phyloP scores from a whole-genome alignment of 2,888 invertebrate genomes.

The Portevinia maculata region DNA sequence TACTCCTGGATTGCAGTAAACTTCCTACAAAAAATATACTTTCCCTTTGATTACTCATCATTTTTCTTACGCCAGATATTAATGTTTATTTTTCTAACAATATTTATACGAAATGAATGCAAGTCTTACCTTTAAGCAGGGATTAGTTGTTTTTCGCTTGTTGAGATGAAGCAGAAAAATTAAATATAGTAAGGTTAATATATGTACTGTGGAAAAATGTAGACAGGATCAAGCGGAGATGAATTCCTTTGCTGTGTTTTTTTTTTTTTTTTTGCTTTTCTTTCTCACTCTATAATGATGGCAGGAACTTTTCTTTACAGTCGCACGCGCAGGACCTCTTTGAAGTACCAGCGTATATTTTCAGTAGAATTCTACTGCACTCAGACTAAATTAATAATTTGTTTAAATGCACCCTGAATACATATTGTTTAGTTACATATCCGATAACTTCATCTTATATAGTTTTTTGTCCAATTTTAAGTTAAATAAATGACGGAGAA shows the following conservation, averaged over 20 bases:
- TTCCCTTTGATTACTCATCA: constrained; percentile 7
- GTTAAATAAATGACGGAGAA: background rate
- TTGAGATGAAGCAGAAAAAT: background rate
- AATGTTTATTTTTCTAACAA: background rate
- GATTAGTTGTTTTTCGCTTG: background rate
- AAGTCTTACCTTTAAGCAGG: constrained; percentile 4
- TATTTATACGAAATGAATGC: no score
- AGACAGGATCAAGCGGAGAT: constrained; percentile 1
- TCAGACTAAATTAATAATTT: constrained; percentile 5
- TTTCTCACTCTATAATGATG: constrained; percentile 24
- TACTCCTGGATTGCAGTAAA: background rate
- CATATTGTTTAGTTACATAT: background rate
- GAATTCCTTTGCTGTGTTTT: constrained; percentile 28
- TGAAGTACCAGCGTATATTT: background rate
- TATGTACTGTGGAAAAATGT: background rate
- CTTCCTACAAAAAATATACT: no score
- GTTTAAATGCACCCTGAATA: constrained; percentile 1
- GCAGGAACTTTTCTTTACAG: constrained; percentile 45
- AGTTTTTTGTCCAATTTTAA: background rate
- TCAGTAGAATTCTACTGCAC: constrained; percentile 18
- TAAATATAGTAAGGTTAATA: background rate
- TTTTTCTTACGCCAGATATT: background rate
- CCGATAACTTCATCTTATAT: background rate
- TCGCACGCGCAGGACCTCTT: constrained; percentile 37
- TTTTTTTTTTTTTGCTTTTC: no score